Evolutionary conservation across 1,140 invertebrate genomes (phyloP).

Genomic region (Sogatella furcifera): DNA sequence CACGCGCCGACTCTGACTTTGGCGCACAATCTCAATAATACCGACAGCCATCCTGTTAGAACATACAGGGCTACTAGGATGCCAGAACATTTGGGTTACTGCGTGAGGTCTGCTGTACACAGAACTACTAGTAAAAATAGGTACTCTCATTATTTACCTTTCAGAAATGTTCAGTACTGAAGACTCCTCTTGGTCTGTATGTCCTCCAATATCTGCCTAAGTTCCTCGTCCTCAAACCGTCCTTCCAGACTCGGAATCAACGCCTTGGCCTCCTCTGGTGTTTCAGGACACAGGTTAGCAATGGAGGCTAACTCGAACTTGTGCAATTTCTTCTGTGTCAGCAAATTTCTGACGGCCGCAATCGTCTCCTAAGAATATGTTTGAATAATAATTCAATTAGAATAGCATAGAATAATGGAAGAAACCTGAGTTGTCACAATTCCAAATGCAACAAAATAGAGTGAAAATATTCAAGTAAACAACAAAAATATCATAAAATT

Average conservation of each 20-base stretch:
- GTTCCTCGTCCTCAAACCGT: constrained; percentile 91
- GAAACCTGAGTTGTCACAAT: too few species aligned
- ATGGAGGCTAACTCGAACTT: constrained; percentile 97
- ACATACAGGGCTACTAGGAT: too few species aligned
- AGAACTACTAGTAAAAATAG: too few species aligned
- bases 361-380: not conserved
- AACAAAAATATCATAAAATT: too few species aligned
- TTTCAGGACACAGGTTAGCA: constrained; percentile 96
- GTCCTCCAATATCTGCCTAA: constrained; percentile 87
- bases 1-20: too few species aligned
- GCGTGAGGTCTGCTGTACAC: too few species aligned
- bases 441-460: too few species aligned
- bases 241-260: constrained; percentile 90
- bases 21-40: too few species aligned
- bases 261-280: constrained; percentile 93
- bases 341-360: constrained; percentile 44
- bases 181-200: constrained; percentile 96
- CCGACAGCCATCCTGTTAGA: too few species aligned
- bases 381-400: not conserved
- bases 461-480: too few species aligned
- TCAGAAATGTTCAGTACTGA: constrained; percentile 71
- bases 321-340: constrained; percentile 93
- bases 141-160: too few species aligned
- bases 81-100: too few species aligned
- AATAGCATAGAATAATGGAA: not conserved